phyloP scores from a whole-genome alignment of 2,888 invertebrate genomes.

The Creontiades dilutus region DNA sequence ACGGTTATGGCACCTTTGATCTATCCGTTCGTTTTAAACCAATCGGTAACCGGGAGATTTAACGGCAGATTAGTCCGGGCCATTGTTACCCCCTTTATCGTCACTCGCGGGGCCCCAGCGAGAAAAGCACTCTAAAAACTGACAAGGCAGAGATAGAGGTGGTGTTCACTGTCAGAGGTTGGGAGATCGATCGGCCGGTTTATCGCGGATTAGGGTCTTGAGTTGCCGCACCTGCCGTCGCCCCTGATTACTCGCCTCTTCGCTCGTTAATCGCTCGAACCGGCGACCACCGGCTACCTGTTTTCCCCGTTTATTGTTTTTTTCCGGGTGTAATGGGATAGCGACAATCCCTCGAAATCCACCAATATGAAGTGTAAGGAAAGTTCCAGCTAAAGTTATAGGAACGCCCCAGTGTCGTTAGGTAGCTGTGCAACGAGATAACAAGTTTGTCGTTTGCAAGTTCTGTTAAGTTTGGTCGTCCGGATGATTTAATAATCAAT shows the following conservation, averaged over 20 bases:
- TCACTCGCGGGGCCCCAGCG: background rate
- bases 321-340: too few relatives aligned
- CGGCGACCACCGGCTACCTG: background rate
- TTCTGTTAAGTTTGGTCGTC: too few relatives aligned
- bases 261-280: background rate
- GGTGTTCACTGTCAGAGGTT: background rate
- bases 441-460: too few relatives aligned
- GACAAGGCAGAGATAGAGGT: background rate
- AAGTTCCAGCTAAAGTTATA: too few relatives aligned
- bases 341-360: too few relatives aligned
- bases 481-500: too few relatives aligned
- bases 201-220: background rate
- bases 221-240: background rate
- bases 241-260: background rate
- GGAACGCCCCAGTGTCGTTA: too few relatives aligned
- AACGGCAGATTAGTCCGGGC: background rate
- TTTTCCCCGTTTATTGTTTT: background rate
- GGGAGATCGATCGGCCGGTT: conserved; percentile 19
- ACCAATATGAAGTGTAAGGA: too few relatives aligned
- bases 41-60: background rate
- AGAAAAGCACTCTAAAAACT: conserved; percentile 18
- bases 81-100: background rate
- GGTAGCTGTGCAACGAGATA: too few relatives aligned
- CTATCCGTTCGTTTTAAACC: background rate
- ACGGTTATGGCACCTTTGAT: background rate